Evolutionary conservation across 2,797 vertebrate species (phyloP), one percentile per base, ranked within the genome.

Genomic region (Crossoptilon crossoptilon): DNA sequence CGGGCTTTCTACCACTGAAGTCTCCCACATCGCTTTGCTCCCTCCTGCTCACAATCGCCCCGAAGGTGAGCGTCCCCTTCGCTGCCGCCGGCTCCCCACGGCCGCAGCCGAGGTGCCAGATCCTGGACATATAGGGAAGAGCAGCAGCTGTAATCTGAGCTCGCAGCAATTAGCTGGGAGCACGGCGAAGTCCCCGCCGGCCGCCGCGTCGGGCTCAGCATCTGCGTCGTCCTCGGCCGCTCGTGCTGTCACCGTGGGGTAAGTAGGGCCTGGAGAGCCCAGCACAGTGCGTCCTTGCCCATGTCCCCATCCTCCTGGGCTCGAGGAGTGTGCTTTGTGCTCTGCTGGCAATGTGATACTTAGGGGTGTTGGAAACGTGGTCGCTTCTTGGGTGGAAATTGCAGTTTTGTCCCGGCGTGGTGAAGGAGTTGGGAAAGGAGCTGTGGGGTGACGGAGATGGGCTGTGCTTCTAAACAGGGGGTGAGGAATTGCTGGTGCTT

Each of bases 61-160:
- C 1, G 5, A 24, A 63, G 77, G 70, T 31, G 77, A 88, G 15
- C 56, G 63, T 90, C 37, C 26, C 63, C 55, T 56, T 62, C 0
- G 3, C 92, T 63, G 83, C 67, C 2, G 1, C 84, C 67, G 77
- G 64, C 56, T 95, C 56, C 73, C 67, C 56, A 31, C 0, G 11
- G 80, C 77, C 0, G 3, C 21, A 14, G 91, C 87, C 2, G 12
- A 85, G 87, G 72, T 93, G 86, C 71, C 95, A 83, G 87, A 46
- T 69, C 88, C 88, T 74, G 96, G 29, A 93, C 94, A 93, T 88
- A 92, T 93, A 95, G 90, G 94, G 93, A 94, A 93, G 91, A 77
- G 59, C 82, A 58, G 62, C 62, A 39, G 60, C 72, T 96, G 90
- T 93, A 96, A 96, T n/a, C 62, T 48, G 91, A 91, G 90, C 96